A percentile compares a stretch with the other conserved stretches of the same genome.
phyloP scores from a whole-genome alignment of 23 tunicate genomes.

The Halocynthia roretzi region DNA sequence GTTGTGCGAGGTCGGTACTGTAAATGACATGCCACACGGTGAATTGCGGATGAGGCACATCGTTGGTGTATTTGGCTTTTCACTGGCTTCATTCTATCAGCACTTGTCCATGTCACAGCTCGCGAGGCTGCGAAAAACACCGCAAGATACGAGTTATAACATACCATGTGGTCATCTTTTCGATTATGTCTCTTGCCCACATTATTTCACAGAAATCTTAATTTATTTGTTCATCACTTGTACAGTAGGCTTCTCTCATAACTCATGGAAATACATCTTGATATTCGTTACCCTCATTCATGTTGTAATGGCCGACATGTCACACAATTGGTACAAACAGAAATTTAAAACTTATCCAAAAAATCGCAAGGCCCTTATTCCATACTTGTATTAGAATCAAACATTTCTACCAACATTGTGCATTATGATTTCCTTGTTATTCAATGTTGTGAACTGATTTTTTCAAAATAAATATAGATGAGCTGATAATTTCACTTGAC shows the following conservation, averaged over 20 bases:
- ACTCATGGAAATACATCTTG: not conserved
- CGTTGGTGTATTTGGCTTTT: not conserved
- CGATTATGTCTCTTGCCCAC: slow-evolving; percentile 27
- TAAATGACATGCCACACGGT: not conserved
- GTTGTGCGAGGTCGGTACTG: not conserved
- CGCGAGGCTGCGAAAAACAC: not conserved
- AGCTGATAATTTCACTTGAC: too few species aligned
- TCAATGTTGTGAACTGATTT: too few species aligned
- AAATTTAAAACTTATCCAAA: slow-evolving; percentile 16
- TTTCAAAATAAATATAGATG: too few species aligned
- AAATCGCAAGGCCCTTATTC: slow-evolving; percentile 13
- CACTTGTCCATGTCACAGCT: not conserved
- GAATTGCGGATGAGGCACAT: not conserved
- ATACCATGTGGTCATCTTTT: slow-evolving; percentile 17
- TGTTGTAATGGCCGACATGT: slow-evolving; percentile 15
- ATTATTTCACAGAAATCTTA: slow-evolving; percentile 23
- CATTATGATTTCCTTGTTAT: not conserved
- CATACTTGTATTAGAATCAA: slow-evolving; percentile 7
- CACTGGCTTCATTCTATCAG: slow-evolving; percentile 5
- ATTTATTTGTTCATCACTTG: not conserved
- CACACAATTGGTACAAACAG: slow-evolving; percentile 14
- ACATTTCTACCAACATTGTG: not conserved
- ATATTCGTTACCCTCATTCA: slow-evolving; percentile 15
- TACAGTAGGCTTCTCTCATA: slow-evolving; percentile 8
- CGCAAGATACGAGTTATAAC: not conserved